Percentiles rank a stretch among this genome's conserved stretches.
phyloP scores from a whole-genome alignment of 1,140 invertebrate genomes.

The Drosophila serrata region DNA sequence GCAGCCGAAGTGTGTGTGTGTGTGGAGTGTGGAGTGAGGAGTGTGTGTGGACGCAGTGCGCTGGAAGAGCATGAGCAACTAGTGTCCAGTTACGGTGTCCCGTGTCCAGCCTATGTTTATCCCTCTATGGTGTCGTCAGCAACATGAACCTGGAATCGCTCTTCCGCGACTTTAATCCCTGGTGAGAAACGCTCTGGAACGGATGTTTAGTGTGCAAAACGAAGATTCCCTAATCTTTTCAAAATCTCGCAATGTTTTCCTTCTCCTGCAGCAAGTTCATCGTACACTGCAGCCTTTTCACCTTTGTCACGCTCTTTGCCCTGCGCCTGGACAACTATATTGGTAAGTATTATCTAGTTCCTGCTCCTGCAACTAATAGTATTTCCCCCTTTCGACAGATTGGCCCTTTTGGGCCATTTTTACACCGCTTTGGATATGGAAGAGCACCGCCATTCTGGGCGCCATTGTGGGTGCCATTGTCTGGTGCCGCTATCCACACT shows the following conservation, averaged over 20 bases:
- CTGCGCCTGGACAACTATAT: slow-evolving; percentile 95
- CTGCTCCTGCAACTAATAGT: not conserved
- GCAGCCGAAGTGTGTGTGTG: not conserved
- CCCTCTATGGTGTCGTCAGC: slow-evolving; percentile 33
- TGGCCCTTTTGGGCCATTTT: slow-evolving; percentile 98
- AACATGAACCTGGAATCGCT: slow-evolving; percentile 95
- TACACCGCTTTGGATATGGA: slow-evolving; percentile 98
- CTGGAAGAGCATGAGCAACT: slow-evolving; percentile 66
- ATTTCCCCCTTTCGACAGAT: slow-evolving; percentile 79
- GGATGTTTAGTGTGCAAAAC: not conserved
- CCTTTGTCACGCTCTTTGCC: slow-evolving; percentile 96
- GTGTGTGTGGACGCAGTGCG: slow-evolving; percentile 16
- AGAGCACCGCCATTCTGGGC: slow-evolving; percentile 94
- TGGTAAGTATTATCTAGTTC: slow-evolving; percentile 31
- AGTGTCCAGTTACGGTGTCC: slow-evolving; percentile 54
- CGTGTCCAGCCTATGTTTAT: slow-evolving; percentile 16
- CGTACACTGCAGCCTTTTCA: slow-evolving; percentile 95
- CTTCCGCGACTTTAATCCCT: slow-evolving; percentile 97
- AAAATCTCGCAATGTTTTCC: slow-evolving; percentile 2
- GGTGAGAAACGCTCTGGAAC: slow-evolving; percentile 86
- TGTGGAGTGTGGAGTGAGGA: not conserved
- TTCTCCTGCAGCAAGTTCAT: slow-evolving; percentile 95
- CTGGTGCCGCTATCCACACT: slow-evolving; percentile 97
- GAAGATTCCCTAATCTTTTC: not conserved
- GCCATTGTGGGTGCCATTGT: slow-evolving; percentile 96